Evolutionary conservation across 2,888 invertebrate genomes (phyloP).

Genomic region (Hirtodrosophila trivittata): DNA sequence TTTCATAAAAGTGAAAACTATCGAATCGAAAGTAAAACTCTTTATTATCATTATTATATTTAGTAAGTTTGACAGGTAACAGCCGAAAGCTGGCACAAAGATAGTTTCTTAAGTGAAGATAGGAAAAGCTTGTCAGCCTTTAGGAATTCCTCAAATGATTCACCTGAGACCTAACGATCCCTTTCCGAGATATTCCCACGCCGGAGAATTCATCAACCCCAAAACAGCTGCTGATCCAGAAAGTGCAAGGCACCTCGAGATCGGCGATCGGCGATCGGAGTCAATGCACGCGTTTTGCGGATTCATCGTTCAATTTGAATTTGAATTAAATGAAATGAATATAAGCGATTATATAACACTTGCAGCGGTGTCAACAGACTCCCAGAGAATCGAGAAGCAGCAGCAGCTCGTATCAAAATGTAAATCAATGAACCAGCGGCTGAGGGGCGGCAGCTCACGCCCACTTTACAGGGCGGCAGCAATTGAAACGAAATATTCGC

Average conservation of each 20-base stretch:
- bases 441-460: conserved; percentile 50
- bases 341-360: conserved; percentile 40
- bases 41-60: conserved; percentile 3
- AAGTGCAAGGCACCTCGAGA: conserved; percentile 28
- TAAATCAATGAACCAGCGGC: conserved; percentile 20
- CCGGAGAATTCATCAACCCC: conserved; percentile 25
- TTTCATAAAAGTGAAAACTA: conserved; percentile 53
- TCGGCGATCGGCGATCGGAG: conserved; percentile 5
- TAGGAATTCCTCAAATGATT: conserved; percentile 12
- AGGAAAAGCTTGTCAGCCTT: no score
- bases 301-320: conserved; percentile 29
- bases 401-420: neutral
- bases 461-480: conserved; percentile 61
- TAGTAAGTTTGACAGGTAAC: no score
- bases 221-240: conserved; percentile 17
- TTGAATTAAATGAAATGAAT: conserved; percentile 43
- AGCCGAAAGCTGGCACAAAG: no score
- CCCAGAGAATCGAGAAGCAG: neutral
- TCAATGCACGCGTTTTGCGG: conserved; percentile 42
- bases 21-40: conserved; percentile 49
- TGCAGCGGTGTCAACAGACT: conserved; percentile 24
- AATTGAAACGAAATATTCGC: conserved; percentile 29
- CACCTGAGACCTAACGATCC: neutral
- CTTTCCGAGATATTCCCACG: conserved; percentile 25
- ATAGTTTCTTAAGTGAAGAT: no score